Conservation (phyloP, 2,888 invertebrate species). For the Rapana venosa region DNA sequence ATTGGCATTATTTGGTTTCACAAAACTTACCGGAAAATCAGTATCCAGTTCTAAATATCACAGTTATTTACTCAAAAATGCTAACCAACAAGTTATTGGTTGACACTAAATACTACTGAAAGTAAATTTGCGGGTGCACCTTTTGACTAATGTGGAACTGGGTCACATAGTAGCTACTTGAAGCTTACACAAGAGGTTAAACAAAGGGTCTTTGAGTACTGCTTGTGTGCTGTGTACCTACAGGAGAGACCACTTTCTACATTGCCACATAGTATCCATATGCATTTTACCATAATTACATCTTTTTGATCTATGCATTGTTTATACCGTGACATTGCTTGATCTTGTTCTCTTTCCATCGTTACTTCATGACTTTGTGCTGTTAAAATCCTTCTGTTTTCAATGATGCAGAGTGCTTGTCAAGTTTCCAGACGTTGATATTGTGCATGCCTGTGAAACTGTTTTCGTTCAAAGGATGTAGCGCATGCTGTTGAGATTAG, state of each 20-base stretch:
- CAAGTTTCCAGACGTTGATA: neutral
- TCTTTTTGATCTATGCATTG: no score
- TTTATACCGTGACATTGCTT: no score
- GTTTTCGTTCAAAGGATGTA: neutral
- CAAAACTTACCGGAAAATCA: no score
- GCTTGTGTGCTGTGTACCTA: neutral
- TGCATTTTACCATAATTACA: no score
- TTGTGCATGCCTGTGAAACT: neutral
- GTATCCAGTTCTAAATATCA: neutral
- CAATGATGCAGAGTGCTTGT: neutral
- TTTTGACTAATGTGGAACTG: neutral
- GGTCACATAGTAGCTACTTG: neutral
- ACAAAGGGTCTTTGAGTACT: neutral
- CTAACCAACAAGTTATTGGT: neutral
- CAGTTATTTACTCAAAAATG: neutral
- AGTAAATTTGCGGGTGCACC: neutral
- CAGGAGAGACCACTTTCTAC: neutral
- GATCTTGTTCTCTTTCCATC: no score
- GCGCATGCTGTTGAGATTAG: neutral
- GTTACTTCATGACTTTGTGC: no score
- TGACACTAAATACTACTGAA: neutral
- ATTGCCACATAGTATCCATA: no score
- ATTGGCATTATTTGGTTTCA: no score
- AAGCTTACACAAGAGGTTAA: conserved; percentile 8
- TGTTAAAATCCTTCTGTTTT: neutral